Evolutionary conservation across 2,797 vertebrate species (phyloP).

Genomic region (Microcaecilia unicolor): DNA sequence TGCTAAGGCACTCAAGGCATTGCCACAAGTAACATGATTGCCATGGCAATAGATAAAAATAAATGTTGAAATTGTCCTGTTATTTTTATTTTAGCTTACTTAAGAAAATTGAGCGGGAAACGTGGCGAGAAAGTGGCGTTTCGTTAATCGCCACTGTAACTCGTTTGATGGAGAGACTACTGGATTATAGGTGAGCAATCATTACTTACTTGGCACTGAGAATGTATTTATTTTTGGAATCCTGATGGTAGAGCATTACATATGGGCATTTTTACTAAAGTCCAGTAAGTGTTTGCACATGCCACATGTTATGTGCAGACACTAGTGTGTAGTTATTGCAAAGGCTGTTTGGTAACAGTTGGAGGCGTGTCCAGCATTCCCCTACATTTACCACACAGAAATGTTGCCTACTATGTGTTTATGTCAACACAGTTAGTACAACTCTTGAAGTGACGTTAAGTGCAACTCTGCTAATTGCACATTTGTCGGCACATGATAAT

Average conservation of each 20-base stretch:
- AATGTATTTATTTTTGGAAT: neutral
- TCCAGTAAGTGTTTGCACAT: no score
- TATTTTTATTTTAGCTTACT: slow-evolving; percentile 70
- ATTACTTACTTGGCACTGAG: neutral
- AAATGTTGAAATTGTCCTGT: slow-evolving; percentile 44
- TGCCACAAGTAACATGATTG: slow-evolving; percentile 53
- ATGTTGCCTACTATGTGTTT: no score
- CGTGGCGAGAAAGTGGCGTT: slow-evolving; percentile 95
- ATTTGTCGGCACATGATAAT: no score
- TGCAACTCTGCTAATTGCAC: no score
- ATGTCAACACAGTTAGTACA: no score
- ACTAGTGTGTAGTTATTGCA: no score
- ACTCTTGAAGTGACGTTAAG: no score
- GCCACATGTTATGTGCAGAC: no score
- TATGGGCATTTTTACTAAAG: no score
- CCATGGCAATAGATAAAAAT: slow-evolving; percentile 60
- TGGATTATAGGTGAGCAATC: slow-evolving; percentile 84
- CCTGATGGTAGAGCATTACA: neutral
- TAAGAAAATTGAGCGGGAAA: slow-evolving; percentile 98
- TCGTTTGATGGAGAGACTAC: slow-evolving; percentile 89
- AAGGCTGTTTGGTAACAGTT: no score
- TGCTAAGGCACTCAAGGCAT: slow-evolving; percentile 52
- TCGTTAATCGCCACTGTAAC: slow-evolving; percentile 95
- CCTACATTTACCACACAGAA: no score
- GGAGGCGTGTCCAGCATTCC: no score